phyloP scores from a whole-genome alignment of 2,888 invertebrate species.

The Dynastes tityus region DNA sequence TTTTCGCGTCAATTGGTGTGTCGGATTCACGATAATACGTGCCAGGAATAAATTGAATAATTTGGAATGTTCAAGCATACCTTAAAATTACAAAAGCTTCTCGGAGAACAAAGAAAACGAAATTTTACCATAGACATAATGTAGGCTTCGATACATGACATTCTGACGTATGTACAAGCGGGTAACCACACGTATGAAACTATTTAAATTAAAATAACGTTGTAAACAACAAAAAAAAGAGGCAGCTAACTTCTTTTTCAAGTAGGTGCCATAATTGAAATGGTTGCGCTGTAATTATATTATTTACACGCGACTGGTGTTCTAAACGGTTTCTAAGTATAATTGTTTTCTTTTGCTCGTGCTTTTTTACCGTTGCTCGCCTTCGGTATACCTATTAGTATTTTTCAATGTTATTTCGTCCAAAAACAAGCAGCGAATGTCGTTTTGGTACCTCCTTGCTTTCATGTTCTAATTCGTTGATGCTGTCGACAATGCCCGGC shows the following conservation, averaged over 20 bases:
- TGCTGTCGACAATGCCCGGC: conserved; percentile 15
- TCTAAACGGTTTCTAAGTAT: conserved; percentile 27
- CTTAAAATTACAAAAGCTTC: too few relatives aligned
- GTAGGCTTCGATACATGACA: neutral
- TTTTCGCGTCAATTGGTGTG: too few relatives aligned
- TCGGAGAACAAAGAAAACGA: neutral
- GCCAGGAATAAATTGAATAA: too few relatives aligned
- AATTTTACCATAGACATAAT: neutral
- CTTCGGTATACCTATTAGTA: neutral
- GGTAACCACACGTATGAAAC: conserved; percentile 1
- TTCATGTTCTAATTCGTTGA: conserved; percentile 1
- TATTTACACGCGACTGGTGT: conserved; percentile 25
- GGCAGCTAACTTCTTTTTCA: conserved; percentile 1
- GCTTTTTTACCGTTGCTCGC: conserved; percentile 32
- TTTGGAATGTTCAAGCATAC: too few relatives aligned
- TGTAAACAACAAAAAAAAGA: neutral
- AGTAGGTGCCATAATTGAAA: conserved; percentile 19
- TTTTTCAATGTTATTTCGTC: conserved; percentile 27
- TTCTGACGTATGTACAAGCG: neutral
- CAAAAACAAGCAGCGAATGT: conserved; percentile 3
- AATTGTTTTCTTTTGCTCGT: conserved; percentile 33
- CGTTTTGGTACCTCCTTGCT: neutral
- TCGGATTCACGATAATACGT: too few relatives aligned
- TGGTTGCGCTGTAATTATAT: conserved; percentile 25
- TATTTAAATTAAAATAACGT: conserved; percentile 28